Conservation (phyloP, 2,888 invertebrate genomes). For the Hydrotaea cyrtoneurina region DNA sequence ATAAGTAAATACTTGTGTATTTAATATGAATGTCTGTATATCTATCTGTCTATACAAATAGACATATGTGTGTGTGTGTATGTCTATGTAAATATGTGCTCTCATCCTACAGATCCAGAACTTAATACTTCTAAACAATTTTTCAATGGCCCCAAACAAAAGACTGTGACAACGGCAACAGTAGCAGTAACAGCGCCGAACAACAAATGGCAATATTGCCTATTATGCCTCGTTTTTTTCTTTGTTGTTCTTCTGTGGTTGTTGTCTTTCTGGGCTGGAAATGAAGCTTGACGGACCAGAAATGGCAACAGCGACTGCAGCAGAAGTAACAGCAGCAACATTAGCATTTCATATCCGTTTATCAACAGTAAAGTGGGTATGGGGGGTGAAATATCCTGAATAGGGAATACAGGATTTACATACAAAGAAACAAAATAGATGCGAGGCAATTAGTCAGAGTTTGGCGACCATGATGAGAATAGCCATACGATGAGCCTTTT, state of each 20-base stretch:
- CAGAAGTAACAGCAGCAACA: constrained; percentile 5
- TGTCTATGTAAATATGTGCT: neutral
- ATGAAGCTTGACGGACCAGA: neutral
- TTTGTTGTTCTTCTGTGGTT: neutral
- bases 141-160: neutral
- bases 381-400: neutral
- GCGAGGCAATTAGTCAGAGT: neutral
- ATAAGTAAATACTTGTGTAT: neutral
- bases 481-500: no score
- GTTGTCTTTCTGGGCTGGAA: neutral
- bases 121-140: constrained; percentile 7
- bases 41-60: neutral
- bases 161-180: neutral
- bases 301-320: neutral
- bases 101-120: neutral
- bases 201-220: neutral
- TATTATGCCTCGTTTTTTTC: neutral
- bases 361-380: neutral
- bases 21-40: neutral
- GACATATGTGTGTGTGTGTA: neutral
- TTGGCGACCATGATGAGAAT: neutral
- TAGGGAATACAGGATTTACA: neutral
- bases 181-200: neutral
- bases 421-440: neutral
- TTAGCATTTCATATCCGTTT: constrained; percentile 14